phyloP scores from a whole-genome alignment of 2,888 invertebrate genomes.

The Polydrusus cervinus region DNA sequence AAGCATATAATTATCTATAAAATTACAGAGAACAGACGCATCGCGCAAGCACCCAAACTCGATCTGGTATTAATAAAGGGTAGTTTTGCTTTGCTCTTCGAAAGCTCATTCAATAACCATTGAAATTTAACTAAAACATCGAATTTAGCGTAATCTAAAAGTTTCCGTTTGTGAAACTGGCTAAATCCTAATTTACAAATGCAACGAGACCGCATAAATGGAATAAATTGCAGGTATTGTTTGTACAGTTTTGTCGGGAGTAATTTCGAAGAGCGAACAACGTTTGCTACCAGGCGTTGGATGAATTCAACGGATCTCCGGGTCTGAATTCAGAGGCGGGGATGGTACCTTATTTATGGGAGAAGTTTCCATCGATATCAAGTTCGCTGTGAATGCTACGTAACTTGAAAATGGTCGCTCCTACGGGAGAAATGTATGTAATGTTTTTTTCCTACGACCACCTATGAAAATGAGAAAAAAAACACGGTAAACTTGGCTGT shows the following conservation, averaged over 20 bases:
- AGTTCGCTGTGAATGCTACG: no score
- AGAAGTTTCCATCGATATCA: no score
- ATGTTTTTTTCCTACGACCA: no score
- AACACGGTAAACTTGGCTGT: no score
- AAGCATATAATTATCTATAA: no score
- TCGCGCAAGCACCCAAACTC: no score
- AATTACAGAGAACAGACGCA: no score
- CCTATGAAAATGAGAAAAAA: no score
- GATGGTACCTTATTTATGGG: no score
- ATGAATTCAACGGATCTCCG: conserved; percentile 32
- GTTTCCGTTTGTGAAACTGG: conserved; percentile 22
- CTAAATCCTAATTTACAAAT: conserved; percentile 48
- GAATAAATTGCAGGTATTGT: conserved; percentile 54
- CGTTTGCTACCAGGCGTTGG: conserved; percentile 40
- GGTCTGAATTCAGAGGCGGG: neutral
- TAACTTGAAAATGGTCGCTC: neutral
- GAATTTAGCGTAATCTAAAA: conserved; percentile 25
- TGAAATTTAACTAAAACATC: conserved; percentile 18
- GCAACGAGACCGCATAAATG: conserved; percentile 34
- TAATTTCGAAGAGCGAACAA: conserved; percentile 45
- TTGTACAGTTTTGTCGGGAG: conserved; percentile 47
- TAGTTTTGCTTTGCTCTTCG: neutral
- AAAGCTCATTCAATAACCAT: neutral
- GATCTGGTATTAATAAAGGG: neutral
- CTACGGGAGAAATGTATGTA: no score